Evolutionary conservation across 2,797 vertebrate genomes (phyloP), one percentile per base, ranked within the genome.

Genomic region (Vultur gryphus): DNA sequence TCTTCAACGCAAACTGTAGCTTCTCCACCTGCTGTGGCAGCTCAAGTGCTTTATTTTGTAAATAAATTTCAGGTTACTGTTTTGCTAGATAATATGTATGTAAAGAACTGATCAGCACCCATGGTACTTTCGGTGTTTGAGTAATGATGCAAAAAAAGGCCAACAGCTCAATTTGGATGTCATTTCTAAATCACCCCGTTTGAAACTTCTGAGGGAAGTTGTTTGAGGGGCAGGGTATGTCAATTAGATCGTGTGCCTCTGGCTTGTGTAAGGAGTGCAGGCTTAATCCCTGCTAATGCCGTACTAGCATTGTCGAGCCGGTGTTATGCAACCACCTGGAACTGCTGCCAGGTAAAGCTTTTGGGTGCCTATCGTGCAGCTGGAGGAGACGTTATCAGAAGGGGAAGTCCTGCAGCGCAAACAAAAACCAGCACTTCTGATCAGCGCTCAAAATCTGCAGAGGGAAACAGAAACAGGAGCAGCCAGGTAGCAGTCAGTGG

Each of bases 271-370:
- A 52, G 0, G 1, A 48, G 8, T 0, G 0, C 33, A 25, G 84
- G 25, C 3, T 73, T 80, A 83, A 85, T 75, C 64, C 59, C 76
- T 33, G 39, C 80, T 66, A 28, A 64, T 33, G 66, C 83, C 3
- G 0, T 10, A 0, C 33, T 4, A 31, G 93, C 7, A 1, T 2
- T 21, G 57, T 10, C 0, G 1, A 75, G 85, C 10, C 0, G 0
- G 14, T 1, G 59, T 71, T 69, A 46, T 1, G n/a, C 48, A 54
- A 48, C 2, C 11, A 6, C 46, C 48, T 14, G 61, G 65, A 69
- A 8, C 21, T 25, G 81, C 71, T 59, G 78, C 89, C 70, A 49
- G 88, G 79, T 55, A 10, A 9, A 43, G 37, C 57, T 79, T 29
- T 13, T 5, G 82, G 49, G 61, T 57, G 19, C 29, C 52, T 58